Evolutionary conservation across 2,888 invertebrate genomes (phyloP), one percentile per base, ranked within the genome.

Genomic region (Agrochola macilenta): DNA sequence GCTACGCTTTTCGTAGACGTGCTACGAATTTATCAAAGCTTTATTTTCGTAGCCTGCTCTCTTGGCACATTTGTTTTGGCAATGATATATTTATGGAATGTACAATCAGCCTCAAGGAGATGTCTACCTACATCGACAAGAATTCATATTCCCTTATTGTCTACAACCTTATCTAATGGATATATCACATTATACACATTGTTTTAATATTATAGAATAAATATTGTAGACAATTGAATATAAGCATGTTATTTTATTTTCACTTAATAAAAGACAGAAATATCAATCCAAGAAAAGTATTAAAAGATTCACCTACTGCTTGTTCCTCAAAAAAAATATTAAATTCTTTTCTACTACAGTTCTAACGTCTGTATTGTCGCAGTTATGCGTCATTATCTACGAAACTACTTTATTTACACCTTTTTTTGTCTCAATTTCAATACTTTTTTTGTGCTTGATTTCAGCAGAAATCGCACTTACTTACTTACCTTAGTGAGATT

Each of bases 1-100:
- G 86, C 87, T 87, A 88, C 87, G 87, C 78, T 83, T 83, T 79
- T 85, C 85, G 87, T 86, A 85, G 86, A 86, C 86, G 85, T 85
- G 87, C 87, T 86, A 88, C 83, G 87, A 87, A 87, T 86, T 69
- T 77, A 75, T 65, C 69, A 63, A 78, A 69, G 63, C 66, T 85
- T 82, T 76, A 73, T 82, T 76, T 76, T 82, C 77, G 76, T 80
- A 84, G 83, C 75, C 14, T 20, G 65, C 54, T 77, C 69, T 74
- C 57, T 78, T 65, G 76, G 69, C 61, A 74, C 66, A 72, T 81
- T 63, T 72, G 77, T 83, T 78, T 72, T 64, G 58, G 43, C 71
- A 66, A 72, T 81, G 78, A 78, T 83, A 72, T 78, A 81, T 81
- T 78, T 78, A 76, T 77, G 26, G 74, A 54, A 66, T 63, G 30